phyloP scores from a whole-genome alignment of 2,797 vertebrate genomes.

The Oreortyx pictus region DNA sequence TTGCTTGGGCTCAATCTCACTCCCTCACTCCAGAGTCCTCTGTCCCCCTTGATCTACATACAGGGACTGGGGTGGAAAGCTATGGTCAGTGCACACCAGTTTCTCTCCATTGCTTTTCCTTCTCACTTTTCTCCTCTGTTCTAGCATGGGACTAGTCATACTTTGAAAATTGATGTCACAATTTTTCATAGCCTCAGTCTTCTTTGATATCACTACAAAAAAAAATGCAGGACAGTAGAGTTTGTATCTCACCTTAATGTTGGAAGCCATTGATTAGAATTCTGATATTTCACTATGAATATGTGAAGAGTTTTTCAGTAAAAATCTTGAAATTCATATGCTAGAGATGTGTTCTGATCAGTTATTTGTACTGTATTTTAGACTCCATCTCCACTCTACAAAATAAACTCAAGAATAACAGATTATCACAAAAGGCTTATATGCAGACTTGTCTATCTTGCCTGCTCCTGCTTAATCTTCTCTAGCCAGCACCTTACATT shows the following conservation, averaged over 20 bases:
- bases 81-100: rapidly evolving
- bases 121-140: not conserved
- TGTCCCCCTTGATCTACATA: rapidly evolving
- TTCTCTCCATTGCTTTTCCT: not conserved
- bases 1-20: not conserved
- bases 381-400: not conserved
- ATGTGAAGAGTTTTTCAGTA: not conserved
- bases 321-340: not conserved
- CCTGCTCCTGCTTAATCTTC: not conserved
- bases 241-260: not conserved
- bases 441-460: not conserved
- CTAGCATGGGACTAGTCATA: not conserved
- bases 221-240: not conserved
- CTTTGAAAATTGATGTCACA: not conserved
- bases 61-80: not conserved
- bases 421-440: not conserved
- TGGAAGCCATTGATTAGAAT: not conserved
- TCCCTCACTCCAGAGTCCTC: not conserved
- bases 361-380: not conserved
- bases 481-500: not conserved
- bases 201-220: not conserved
- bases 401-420: not conserved
- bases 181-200: not conserved
- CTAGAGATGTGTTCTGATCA: not conserved
- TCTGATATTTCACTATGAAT: not conserved